These are phyloP conservation scores for Herpetotheres cachinnans DNA, from an alignment of 2,113 vertebrate genomes.

Conservation along the genomic window DNA sequence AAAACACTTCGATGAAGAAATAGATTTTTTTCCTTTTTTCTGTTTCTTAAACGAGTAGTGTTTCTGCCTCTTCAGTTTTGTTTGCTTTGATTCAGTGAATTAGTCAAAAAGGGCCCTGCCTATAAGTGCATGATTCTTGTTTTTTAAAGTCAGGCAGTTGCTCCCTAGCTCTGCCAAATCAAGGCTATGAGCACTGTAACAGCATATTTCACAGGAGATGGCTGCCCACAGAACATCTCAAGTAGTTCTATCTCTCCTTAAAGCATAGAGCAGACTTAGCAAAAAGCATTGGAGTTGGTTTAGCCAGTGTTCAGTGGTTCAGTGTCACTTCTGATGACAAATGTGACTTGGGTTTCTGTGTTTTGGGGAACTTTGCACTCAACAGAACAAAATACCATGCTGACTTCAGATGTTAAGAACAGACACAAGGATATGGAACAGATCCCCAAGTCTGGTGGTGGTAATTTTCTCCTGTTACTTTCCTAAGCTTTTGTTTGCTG, in stretches of 20 bases:
- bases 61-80: not conserved
- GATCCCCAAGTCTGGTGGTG: not conserved
- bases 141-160: not conserved
- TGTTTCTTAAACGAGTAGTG: not conserved
- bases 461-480: slow-evolving; percentile 1
- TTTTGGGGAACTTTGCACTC: not conserved
- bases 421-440: not conserved
- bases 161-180: not conserved
- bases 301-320: not conserved
- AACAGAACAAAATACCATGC: fast-evolving
- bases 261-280: not conserved
- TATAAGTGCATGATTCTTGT: not conserved
- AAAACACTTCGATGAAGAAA: not conserved
- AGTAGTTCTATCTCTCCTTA: not conserved
- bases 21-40: not conserved
- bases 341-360: not conserved
- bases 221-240: not conserved
- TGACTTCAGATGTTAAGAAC: not conserved
- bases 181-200: not conserved
- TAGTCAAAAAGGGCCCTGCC: not conserved
- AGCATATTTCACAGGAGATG: fast-evolving
- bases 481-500: not conserved
- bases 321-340: not conserved
- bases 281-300: not conserved
- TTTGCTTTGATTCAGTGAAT: not conserved